Percentiles rank a stretch among this genome's conserved stretches.
Evolutionary conservation across 1,140 invertebrate genomes (phyloP).

Genomic region (Notospermus geniculatus): DNA sequence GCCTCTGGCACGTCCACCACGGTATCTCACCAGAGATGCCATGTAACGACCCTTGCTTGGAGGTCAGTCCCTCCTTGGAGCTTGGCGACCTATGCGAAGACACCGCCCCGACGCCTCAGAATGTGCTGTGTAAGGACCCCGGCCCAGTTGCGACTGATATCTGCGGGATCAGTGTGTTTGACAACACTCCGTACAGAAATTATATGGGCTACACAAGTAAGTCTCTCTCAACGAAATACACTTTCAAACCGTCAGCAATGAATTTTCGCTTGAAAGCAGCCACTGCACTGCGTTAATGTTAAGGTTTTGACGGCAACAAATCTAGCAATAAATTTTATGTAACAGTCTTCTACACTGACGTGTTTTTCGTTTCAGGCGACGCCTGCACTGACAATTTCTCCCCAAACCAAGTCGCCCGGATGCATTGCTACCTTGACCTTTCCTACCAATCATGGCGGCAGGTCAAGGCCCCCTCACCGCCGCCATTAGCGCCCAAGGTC

Average conservation of each 20-base stretch:
- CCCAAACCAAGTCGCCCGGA: slow-evolving; percentile 45
- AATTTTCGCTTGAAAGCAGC: no score
- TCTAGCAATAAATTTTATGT: no score
- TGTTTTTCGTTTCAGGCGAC: slow-evolving; percentile 33
- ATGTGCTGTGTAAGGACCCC: slow-evolving; percentile 38
- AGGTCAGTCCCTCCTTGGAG: slow-evolving; percentile 40
- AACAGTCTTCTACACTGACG: background rate
- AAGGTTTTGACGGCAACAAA: no score
- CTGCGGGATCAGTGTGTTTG: slow-evolving; percentile 29
- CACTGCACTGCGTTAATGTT: no score
- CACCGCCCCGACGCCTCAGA: slow-evolving; percentile 41
- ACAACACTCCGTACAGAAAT: slow-evolving; percentile 44
- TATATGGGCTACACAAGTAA: slow-evolving; percentile 53
- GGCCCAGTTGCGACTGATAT: slow-evolving; percentile 11
- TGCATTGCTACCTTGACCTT: slow-evolving; percentile 53
- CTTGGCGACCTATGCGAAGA: slow-evolving; percentile 50
- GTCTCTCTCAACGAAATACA: background rate
- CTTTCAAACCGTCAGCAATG: no score
- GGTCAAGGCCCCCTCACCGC: slow-evolving; percentile 29
- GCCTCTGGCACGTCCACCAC: slow-evolving; percentile 53
- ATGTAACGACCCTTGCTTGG: slow-evolving; percentile 43
- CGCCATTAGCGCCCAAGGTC: slow-evolving; percentile 42
- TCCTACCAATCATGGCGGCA: slow-evolving; percentile 38
- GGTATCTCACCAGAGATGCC: slow-evolving; percentile 46
- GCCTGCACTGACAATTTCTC: slow-evolving; percentile 45